A percentile compares a stretch with the other conserved stretches of the same genome.
Conservation (phyloP, 2,113 vertebrate genomes). For the Lota lota region DNA sequence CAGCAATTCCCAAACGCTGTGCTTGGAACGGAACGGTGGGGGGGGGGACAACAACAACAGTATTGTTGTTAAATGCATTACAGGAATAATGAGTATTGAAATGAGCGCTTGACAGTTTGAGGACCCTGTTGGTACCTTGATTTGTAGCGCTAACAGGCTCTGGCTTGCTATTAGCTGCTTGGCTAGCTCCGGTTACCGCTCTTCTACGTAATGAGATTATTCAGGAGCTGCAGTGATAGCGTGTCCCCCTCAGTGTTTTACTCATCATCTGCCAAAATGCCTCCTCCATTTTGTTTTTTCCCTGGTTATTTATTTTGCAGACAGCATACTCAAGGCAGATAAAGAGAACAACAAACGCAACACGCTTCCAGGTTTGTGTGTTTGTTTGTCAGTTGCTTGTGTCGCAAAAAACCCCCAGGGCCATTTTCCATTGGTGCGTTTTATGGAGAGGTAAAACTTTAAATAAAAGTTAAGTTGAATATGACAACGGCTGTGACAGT, state of each 20-base stretch:
- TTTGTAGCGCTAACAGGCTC: background rate
- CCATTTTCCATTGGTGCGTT: background rate
- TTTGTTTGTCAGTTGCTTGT: background rate
- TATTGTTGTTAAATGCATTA: background rate
- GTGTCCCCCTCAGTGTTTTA: slow-evolving; percentile 40
- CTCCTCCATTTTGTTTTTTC: slow-evolving; percentile 1
- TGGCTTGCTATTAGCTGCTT: slow-evolving; percentile 26
- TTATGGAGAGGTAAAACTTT: slow-evolving; percentile 12
- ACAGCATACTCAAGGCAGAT: slow-evolving; percentile 3
- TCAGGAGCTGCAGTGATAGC: slow-evolving; percentile 14
- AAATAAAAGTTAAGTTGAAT: background rate
- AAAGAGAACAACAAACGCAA: background rate
- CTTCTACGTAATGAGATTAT: slow-evolving; percentile 39
- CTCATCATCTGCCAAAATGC: slow-evolving; percentile 25
- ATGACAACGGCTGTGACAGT: no score
- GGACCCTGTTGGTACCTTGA: background rate
- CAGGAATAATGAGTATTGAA: background rate
- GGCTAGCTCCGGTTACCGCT: slow-evolving; percentile 10
- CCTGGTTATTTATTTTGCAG: slow-evolving; percentile 17
- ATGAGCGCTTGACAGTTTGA: slow-evolving; percentile 1
- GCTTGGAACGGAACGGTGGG: background rate
- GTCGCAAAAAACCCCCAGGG: background rate
- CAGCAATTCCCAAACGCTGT: no score
- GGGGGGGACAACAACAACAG: background rate
- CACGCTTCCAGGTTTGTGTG: background rate